Base-by-base conservation (phyloP, 2,888 invertebrate genomes). In the Callosobruchus maculatus region DNA sequence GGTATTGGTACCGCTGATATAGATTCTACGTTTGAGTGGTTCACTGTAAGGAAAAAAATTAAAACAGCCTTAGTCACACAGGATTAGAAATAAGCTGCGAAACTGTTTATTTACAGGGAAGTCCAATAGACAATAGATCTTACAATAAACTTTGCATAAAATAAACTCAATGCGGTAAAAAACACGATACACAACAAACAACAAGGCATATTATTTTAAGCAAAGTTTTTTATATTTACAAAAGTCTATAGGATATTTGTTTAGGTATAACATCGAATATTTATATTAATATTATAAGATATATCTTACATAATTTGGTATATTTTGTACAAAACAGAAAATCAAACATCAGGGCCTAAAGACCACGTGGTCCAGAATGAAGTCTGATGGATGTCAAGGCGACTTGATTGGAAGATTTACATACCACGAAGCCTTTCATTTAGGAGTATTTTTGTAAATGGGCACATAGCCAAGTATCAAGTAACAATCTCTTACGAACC, bases 241-340 rank as follows among this genome's bases (percentile, higher is more conserved):
- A 78, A 74, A 76, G 76, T 77, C 77, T 76, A 76, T 75, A 68
- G 75, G 73, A 76, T 76, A 76, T 75, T 74, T 69, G 69, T 74
- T 75, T 72, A 78, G 77, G 74, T 74, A 77, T 76, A 81, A 82
- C 82, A 82, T 78, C 81, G 72, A 82, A 80, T 81, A 80, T 81
- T 80, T 80, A 79, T 79, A 80, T 81, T 80, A 81, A n/a, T 71
- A 20, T 71, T 22, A 26, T 81, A 78, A 80, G 78, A 79, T 77
- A 79, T 83, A 82, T 82, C 80, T 83, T 83, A 84, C 83, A 82
- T 80, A 49, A n/a, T 49, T 49, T 49, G 13, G 74, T 77, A 80
- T 77, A 80, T 78, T 80, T 83, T 83, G 81, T 83, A 84, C 83
- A 84, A 82, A 82, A 82, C 49, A 7, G 49, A 76, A 72, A 80